Evolutionary conservation across 1,140 invertebrate genomes (phyloP).

Genomic region (Lycorma delicatula): DNA sequence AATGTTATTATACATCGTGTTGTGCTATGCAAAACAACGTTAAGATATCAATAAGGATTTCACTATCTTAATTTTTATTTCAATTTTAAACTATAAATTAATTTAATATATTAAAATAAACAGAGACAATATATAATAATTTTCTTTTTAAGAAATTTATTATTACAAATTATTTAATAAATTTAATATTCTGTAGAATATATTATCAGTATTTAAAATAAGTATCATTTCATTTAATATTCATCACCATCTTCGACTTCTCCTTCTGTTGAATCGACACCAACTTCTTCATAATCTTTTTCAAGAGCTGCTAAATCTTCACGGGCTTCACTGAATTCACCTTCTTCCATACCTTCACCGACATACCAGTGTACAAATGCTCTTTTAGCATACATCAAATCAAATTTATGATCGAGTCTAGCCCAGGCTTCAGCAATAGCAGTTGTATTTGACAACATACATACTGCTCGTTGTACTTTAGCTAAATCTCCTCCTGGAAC

Average conservation of each 20-base stretch:
- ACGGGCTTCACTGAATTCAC: slow-evolving; percentile 66
- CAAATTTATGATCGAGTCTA: slow-evolving; percentile 55
- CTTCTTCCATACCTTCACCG: slow-evolving; percentile 69
- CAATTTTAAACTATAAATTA: too few species aligned
- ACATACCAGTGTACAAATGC: slow-evolving; percentile 34
- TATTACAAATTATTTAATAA: too few species aligned
- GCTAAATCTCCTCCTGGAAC: slow-evolving; percentile 73
- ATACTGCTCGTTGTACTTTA: slow-evolving; percentile 74
- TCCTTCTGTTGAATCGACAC: slow-evolving; percentile 52
- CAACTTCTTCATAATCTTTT: slow-evolving; percentile 57
- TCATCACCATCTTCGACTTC: slow-evolving; percentile 63
- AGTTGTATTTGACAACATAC: slow-evolving; percentile 80
- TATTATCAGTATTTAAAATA: too few species aligned
- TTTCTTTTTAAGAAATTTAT: too few species aligned
- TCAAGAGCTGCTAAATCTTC: slow-evolving; percentile 65
- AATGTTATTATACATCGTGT: too few species aligned
- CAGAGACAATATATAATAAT: too few species aligned
- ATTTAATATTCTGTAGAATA: too few species aligned
- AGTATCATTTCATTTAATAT: too few species aligned
- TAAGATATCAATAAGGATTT: too few species aligned
- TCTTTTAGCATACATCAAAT: slow-evolving; percentile 54
- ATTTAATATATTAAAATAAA: too few species aligned
- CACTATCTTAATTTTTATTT: too few species aligned
- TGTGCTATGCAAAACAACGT: too few species aligned
- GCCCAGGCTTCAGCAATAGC: slow-evolving; percentile 78